Evolutionary conservation across 2,888 invertebrate genomes (phyloP), one percentile per base, ranked within the genome.

Genomic region (Megalurothrips usitatus): DNA sequence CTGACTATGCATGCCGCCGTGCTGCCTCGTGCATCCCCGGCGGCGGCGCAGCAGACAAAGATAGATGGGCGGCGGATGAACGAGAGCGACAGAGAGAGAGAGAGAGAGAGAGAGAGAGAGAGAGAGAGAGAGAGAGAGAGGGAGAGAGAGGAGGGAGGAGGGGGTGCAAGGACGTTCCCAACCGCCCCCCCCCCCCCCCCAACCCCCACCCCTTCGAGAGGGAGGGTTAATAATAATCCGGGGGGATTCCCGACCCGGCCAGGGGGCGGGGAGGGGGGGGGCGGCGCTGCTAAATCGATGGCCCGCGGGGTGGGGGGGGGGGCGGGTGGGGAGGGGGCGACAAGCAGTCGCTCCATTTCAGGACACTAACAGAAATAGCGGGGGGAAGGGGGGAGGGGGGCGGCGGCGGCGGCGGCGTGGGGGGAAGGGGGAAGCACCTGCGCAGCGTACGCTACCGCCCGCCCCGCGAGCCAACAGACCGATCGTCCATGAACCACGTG

Each of bases 351-450:
- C 68, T 68, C 68, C 68, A 68, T 68, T 68, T 68, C 68, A 68
- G 68, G 68, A 68, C 68, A 68, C 68, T 68, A 68, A 68, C 68
- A 68, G 68, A 68, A 68, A 68, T 68, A 68, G 68, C 68, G 68
- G 68, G 68, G 9, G 11, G n/a, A 11, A 9, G 4, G 23, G 23
- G 23, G 68, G 68, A 6, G 68, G 23, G 68, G 68, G 23, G 68
- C 14, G 23, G 63, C 63, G 4, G 63, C n/a, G 19, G n/a, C 63
- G 63, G 63, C 10, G 63, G 12, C 63, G 63, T 19, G 63, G 63
- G 12, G 63, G 63, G 19, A 19, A n/a, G 11, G 23, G 68, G 68
- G 68, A 9, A 19, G 23, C 68, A 68, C 68, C 68, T 68, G 68
- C 68, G 68, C 68, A 68, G 68, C 68, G 23, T 23, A 23, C 52